Base-by-base conservation (phyloP, 2,113 vertebrate genomes). In the Chamaetylas fuelleborni region DNA sequence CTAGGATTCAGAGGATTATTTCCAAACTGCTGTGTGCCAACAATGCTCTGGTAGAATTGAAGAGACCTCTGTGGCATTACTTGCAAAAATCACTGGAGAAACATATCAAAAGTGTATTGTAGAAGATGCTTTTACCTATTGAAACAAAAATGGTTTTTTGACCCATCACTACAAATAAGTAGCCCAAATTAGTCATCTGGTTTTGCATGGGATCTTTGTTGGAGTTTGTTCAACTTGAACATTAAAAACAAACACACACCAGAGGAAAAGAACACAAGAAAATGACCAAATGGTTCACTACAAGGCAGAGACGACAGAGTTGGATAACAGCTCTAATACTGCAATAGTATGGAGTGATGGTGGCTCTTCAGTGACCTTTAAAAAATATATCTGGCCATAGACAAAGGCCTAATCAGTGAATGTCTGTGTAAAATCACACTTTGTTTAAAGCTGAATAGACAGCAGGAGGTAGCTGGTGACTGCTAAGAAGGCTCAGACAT, bases 21-120 rank as follows among this genome's bases (percentile, higher is more conserved):
- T 89, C 53, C 7, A 4, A 86, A 47, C 15, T 40, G 28, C 28
- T 4, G 1, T 54, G 36, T 15, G 60, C 29, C 40, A 80, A 16
- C 0, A 4, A 10, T 28, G 22, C 18, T 33, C 24, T 43, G 12
- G 28, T 25, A 70, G 10, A 81, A 72, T 69, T 84, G 40, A 48
- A 66, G 70, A 85, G 42, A 65, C 9, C 4, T 87, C 57, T 65
- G 43, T 50, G 73, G 6, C 14, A 31, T 81, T 89, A 64, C 40
- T 91, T 92, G 51, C 24, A 81, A 79, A 80, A 31, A 42, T 9
- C 11, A 15, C 26, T 43, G n/a, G 14, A 50, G 42, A 23, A 65
- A 81, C 0, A 0, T 34, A 74, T 54, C 26, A 66, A 92, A 96
- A 67, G 45, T 1, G 1, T 0, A 0, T 22, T 51, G 28, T 28